A percentile compares a stretch with the other conserved stretches of the same genome.
Evolutionary conservation across 2,797 vertebrate species (phyloP).

Genomic region (Naso thynnoides): DNA sequence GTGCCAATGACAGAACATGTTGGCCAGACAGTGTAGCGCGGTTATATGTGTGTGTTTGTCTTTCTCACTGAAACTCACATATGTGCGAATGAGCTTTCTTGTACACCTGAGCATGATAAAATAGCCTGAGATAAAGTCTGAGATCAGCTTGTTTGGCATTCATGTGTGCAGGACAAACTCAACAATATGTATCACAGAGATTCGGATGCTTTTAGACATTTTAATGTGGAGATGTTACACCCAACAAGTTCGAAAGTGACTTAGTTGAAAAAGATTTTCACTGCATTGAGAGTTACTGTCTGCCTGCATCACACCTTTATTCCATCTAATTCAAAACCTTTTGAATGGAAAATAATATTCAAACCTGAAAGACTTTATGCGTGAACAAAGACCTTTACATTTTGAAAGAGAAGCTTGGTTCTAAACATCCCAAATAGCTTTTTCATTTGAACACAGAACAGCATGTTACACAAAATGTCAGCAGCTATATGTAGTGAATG

Average conservation of each 20-base stretch:
- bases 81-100: not conserved
- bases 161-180: not conserved
- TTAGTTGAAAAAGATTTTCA: not conserved
- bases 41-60: not conserved
- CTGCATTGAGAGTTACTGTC: too few relatives aligned
- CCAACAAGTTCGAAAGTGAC: not conserved
- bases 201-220: too few relatives aligned
- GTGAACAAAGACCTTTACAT: not conserved
- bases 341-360: too few relatives aligned
- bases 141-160: constrained; percentile 1
- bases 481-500: constrained; percentile 17
- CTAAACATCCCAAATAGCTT: constrained; percentile 13
- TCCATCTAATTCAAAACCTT: not conserved
- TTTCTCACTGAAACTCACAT: not conserved
- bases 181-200: not conserved
- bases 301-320: not conserved
- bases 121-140: not conserved
- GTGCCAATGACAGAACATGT: constrained; percentile 21
- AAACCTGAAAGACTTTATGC: too few relatives aligned
- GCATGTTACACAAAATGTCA: constrained; percentile 30
- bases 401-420: not conserved
- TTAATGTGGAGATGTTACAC: too few relatives aligned
- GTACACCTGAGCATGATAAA: not conserved
- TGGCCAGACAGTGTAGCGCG: not conserved
- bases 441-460: constrained; percentile 18